phyloP scores from a whole-genome alignment of 2,113 vertebrate genomes.

The Neotoma lepida region DNA sequence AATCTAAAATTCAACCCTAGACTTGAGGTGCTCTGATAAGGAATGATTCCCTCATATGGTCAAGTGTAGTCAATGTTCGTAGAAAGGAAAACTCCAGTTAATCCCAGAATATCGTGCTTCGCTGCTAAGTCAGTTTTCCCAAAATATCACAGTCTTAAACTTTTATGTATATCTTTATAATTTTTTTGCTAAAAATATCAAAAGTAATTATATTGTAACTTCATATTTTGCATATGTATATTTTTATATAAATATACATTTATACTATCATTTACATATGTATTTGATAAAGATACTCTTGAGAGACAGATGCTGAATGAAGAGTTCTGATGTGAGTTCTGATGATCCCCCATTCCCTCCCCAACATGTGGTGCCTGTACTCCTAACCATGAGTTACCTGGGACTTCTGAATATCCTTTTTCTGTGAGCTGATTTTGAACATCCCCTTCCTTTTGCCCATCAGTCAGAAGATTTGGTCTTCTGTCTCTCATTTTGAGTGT shows the following conservation, averaged over 20 bases:
- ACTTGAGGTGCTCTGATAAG: background rate
- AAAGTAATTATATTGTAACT: conserved; percentile 1
- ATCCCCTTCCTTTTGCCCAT: background rate
- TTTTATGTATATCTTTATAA: background rate
- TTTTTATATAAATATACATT: background rate
- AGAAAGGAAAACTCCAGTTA: background rate
- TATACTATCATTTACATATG: background rate
- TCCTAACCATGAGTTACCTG: background rate
- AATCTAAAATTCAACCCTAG: background rate
- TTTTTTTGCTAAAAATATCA: background rate
- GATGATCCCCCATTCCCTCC: background rate
- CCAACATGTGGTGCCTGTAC: background rate
- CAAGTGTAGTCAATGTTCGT: background rate
- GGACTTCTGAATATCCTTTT: background rate
- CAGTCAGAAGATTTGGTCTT: background rate
- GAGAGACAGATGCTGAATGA: background rate
- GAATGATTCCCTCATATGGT: background rate
- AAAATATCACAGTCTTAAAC: background rate
- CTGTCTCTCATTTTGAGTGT: background rate
- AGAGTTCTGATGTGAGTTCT: background rate
- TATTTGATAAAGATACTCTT: background rate
- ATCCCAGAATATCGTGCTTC: background rate
- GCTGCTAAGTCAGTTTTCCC: background rate
- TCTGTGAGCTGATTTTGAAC: background rate
- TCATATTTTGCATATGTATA: background rate